Evolutionary conservation across 2,888 invertebrate genomes (phyloP).

Genomic region (Sesia bembeciformis): DNA sequence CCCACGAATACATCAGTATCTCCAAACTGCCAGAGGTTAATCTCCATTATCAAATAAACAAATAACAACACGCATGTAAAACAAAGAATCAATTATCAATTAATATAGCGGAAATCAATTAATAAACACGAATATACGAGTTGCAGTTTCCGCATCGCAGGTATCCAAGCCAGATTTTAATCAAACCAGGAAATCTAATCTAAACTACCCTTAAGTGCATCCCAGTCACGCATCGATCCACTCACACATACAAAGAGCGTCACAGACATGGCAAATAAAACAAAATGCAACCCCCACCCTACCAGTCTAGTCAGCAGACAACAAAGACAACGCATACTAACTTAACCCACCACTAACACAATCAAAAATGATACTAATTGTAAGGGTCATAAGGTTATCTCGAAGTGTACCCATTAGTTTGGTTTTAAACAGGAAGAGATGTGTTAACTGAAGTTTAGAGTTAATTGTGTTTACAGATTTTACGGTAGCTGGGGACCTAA

Average conservation of each 20-base stretch:
- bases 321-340: slow-evolving; percentile 56
- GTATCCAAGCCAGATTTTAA: background rate
- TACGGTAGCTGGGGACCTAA: slow-evolving; percentile 27
- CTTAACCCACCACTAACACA: slow-evolving; percentile 14
- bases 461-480: slow-evolving; percentile 65
- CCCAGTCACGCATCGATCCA: slow-evolving; percentile 32
- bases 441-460: slow-evolving; percentile 60
- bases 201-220: slow-evolving; percentile 20
- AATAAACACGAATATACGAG: too few relatives aligned
- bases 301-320: slow-evolving; percentile 62
- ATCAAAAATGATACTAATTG: slow-evolving; percentile 19
- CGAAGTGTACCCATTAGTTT: slow-evolving; percentile 7
- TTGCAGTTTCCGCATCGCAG: too few relatives aligned
- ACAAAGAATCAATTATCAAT: too few relatives aligned
- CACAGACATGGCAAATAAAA: slow-evolving; percentile 52
- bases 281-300: slow-evolving; percentile 50
- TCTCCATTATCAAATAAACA: too few relatives aligned
- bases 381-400: slow-evolving; percentile 6
- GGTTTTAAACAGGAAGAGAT: slow-evolving; percentile 41
- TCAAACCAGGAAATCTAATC: background rate
- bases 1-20: too few relatives aligned
- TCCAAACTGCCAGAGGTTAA: too few relatives aligned
- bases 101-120: too few relatives aligned
- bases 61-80: too few relatives aligned
- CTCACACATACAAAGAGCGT: background rate